phyloP scores from a whole-genome alignment of 2,888 invertebrate genomes.

The Vesta saturnalis region DNA sequence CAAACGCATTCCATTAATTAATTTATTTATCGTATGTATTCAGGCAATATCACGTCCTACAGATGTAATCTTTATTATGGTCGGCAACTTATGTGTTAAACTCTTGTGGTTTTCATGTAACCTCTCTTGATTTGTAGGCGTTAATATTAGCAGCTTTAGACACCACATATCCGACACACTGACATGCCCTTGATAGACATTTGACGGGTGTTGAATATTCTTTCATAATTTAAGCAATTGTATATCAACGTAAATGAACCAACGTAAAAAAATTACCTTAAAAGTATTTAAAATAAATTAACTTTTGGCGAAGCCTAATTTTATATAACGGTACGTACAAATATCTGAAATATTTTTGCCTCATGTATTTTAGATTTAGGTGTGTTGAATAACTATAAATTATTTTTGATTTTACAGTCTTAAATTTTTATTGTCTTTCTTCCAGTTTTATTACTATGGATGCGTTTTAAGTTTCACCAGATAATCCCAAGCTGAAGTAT shows the following conservation, averaged over 20 bases:
- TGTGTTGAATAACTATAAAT: background rate
- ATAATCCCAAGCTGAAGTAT: too few species aligned
- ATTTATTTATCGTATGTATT: conserved; percentile 14
- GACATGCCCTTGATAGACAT: conserved; percentile 6
- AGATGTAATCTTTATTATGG: background rate
- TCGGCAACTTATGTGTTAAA: background rate
- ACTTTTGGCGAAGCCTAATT: background rate
- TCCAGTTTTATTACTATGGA: background rate
- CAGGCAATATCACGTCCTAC: background rate
- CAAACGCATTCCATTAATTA: conserved; percentile 30
- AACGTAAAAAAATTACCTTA: background rate
- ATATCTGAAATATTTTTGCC: conserved; percentile 1
- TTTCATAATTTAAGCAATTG: background rate
- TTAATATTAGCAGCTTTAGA: background rate
- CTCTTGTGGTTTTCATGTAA: background rate
- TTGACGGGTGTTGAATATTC: background rate
- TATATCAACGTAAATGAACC: too few species aligned
- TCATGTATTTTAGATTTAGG: background rate
- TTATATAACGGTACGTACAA: background rate
- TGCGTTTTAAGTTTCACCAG: background rate
- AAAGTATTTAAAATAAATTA: background rate
- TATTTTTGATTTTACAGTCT: background rate
- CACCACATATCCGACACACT: background rate
- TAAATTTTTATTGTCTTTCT: background rate
- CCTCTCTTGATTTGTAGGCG: background rate